Conservation (phyloP, 1,140 invertebrate species). For the Plodia interpunctella region DNA sequence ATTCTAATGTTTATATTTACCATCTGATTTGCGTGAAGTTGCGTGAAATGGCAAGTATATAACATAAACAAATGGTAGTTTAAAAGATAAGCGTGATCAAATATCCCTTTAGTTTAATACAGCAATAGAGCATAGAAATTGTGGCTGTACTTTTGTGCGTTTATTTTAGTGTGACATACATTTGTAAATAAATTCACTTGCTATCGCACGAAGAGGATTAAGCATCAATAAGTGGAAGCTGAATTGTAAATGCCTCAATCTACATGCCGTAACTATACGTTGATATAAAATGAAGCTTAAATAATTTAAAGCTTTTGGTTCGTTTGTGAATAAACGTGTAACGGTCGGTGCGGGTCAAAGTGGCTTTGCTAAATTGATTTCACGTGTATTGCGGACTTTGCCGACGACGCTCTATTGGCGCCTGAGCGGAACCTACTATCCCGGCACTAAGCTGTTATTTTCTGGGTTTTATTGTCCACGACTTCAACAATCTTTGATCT, state of each 20-base stretch:
- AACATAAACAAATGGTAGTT: no score
- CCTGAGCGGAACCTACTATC: conserved; percentile 29
- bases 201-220: neutral
- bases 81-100: no score
- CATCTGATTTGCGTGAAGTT: no score
- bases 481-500: neutral
- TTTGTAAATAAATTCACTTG: no score
- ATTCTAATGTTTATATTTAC: neutral
- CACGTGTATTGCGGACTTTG: conserved; percentile 68
- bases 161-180: no score
- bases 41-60: no score
- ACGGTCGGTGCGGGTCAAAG: conserved; percentile 57
- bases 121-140: no score
- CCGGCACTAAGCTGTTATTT: conserved; percentile 30
- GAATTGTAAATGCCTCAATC: neutral
- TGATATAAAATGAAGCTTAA: conserved; percentile 19
- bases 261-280: neutral
- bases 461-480: conserved; percentile 9
- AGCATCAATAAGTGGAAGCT: neutral
- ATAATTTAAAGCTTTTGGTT: conserved; percentile 21
- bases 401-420: conserved; percentile 33
- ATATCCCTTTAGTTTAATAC: no score
- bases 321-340: conserved; percentile 39
- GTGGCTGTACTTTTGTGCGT: no score
- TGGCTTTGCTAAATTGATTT: conserved; percentile 73